A percentile compares a stretch with the other conserved stretches of the same genome.
Evolutionary conservation across 2,797 vertebrate genomes (phyloP).

Genomic region (Sphenopsis melanotis): DNA sequence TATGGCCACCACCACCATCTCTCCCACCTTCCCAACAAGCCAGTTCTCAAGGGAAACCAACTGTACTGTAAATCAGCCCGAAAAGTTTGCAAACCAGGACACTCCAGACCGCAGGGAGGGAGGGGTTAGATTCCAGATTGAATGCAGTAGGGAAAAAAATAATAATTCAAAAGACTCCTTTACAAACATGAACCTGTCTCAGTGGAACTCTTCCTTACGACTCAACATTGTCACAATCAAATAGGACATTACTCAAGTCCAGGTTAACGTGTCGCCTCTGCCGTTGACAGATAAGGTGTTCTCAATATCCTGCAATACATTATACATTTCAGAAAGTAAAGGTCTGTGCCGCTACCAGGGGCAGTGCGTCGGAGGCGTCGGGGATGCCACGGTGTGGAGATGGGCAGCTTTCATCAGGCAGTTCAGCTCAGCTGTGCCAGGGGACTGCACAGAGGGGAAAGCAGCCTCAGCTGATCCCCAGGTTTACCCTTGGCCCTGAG

Average conservation of each 20-base stretch:
- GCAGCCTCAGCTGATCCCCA: slow-evolving; percentile 6
- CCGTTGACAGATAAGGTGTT: slow-evolving; percentile 34
- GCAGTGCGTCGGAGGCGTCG: background rate
- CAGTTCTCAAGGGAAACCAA: background rate
- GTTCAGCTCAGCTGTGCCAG: slow-evolving; percentile 46
- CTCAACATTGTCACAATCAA: slow-evolving; percentile 53
- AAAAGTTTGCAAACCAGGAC: background rate
- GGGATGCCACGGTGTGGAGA: slow-evolving; percentile 37
- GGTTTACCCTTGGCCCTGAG: background rate
- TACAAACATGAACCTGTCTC: slow-evolving; percentile 57
- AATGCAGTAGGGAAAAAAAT: background rate
- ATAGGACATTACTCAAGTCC: slow-evolving; percentile 49
- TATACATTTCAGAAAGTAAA: slow-evolving; percentile 17
- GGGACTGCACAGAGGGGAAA: slow-evolving; percentile 37
- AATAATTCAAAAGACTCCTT: slow-evolving; percentile 44
- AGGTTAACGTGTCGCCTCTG: slow-evolving; percentile 47
- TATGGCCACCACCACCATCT: background rate
- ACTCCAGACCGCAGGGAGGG: background rate
- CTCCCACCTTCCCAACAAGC: slow-evolving; percentile 6
- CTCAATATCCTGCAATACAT: slow-evolving; percentile 37
- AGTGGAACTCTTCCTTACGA: slow-evolving; percentile 18
- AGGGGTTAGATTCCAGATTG: background rate
- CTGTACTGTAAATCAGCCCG: background rate
- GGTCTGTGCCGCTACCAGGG: slow-evolving; percentile 30
- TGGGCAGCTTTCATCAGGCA: slow-evolving; percentile 24